phyloP scores from a whole-genome alignment of 2,797 vertebrate species.

The Danio tinwini region DNA sequence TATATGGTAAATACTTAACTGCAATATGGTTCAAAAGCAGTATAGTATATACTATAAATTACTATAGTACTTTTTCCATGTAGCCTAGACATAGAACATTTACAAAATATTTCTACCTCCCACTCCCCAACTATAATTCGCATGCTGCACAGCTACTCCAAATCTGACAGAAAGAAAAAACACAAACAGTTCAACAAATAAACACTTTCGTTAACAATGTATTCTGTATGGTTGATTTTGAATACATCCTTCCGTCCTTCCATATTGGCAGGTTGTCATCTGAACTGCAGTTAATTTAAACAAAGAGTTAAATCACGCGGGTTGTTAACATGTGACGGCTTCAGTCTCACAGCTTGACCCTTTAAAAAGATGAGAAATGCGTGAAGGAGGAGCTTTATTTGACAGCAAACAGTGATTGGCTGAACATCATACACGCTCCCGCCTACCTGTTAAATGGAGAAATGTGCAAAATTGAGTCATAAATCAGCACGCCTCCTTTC shows the following conservation, averaged over 20 bases:
- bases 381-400: neutral
- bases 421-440: neutral
- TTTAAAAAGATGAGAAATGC: conserved; percentile 28
- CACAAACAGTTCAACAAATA: too few relatives aligned
- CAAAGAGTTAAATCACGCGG: conserved; percentile 51
- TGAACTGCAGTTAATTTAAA: neutral
- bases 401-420: conserved; percentile 46
- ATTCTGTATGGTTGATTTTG: neutral
- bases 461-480: conserved; percentile 28
- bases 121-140: too few relatives aligned
- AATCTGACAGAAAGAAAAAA: too few relatives aligned
- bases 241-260: neutral
- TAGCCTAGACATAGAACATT: too few relatives aligned
- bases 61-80: too few relatives aligned
- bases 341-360: conserved; percentile 42
- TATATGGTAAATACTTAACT: too few relatives aligned
- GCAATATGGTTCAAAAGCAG: too few relatives aligned
- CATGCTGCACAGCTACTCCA: too few relatives aligned
- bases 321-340: conserved; percentile 51
- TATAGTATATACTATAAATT: too few relatives aligned
- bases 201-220: too few relatives aligned
- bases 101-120: too few relatives aligned
- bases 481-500: conserved; percentile 60
- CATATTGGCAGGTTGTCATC: neutral
- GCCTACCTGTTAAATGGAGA: neutral